Evolutionary conservation across 2,888 invertebrate species (phyloP).

Genomic region (Acanthopleura granulata): DNA sequence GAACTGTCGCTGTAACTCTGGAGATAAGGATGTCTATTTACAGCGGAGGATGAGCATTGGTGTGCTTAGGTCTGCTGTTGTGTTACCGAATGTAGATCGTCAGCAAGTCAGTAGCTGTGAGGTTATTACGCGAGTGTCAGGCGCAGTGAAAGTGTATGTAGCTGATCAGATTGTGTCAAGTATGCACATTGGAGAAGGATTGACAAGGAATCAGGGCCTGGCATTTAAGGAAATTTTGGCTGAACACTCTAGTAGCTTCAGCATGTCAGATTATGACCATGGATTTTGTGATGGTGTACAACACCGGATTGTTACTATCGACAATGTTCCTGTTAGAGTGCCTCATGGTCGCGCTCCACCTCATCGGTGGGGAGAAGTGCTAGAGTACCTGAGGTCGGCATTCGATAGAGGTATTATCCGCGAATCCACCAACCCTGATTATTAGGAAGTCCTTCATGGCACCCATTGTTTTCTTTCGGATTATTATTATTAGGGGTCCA

Average conservation of each 20-base stretch:
- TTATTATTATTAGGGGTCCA: too few species aligned
- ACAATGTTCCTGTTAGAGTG: slow-evolving; percentile 24
- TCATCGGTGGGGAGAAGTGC: slow-evolving; percentile 31
- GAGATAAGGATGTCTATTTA: too few species aligned
- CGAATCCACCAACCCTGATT: slow-evolving; percentile 30
- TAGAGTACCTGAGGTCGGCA: slow-evolving; percentile 25
- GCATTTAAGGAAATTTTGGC: background rate
- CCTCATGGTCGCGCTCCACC: slow-evolving; percentile 29
- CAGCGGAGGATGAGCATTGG: background rate
- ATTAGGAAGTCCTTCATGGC: too few species aligned
- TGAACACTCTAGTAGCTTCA: background rate
- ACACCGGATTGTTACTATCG: slow-evolving; percentile 17
- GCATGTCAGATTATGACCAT: slow-evolving; percentile 18
- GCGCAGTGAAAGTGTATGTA: background rate
- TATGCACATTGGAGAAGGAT: background rate
- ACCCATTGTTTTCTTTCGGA: too few species aligned
- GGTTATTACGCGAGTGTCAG: background rate
- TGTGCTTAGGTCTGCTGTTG: background rate
- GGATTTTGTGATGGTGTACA: slow-evolving; percentile 22
- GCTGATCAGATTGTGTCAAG: background rate
- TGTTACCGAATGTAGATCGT: background rate
- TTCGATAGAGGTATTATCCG: slow-evolving; percentile 26
- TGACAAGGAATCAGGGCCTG: background rate
- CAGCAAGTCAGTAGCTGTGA: slow-evolving; percentile 4
- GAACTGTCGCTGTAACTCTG: too few species aligned